Conservation (phyloP, 2,113 vertebrate genomes). For the Centropus unirufus region DNA sequence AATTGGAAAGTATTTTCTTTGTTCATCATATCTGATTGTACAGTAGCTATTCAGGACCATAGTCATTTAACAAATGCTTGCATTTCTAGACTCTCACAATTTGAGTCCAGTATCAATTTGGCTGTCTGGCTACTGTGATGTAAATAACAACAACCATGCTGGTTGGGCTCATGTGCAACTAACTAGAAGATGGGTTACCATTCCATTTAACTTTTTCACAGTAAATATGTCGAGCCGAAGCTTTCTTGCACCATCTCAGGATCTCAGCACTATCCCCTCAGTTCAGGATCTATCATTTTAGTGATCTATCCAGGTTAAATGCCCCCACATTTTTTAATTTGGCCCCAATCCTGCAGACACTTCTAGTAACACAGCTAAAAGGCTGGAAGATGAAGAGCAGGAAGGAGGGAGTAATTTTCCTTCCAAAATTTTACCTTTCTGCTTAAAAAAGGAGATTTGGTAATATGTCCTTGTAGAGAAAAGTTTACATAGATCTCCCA, state of each 20-base stretch:
- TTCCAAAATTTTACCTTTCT: neutral
- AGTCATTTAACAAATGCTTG: conserved; percentile 34
- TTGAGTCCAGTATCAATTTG: conserved; percentile 8
- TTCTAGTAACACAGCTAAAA: neutral
- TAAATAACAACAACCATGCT: conserved; percentile 25
- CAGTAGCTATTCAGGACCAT: conserved; percentile 2
- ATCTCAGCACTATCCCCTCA: neutral
- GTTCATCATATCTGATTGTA: neutral
- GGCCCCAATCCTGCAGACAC: neutral
- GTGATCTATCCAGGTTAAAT: neutral
- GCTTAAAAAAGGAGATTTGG: neutral
- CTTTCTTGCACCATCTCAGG: neutral
- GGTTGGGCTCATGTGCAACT: neutral
- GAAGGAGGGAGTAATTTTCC: neutral
- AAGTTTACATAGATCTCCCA: conserved; percentile 6
- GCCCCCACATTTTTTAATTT: fast-evolving
- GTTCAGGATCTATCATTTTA: neutral
- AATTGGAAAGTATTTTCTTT: conserved; percentile 12
- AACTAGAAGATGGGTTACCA: neutral
- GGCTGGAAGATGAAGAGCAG: neutral
- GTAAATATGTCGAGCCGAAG: neutral
- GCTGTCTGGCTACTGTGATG: neutral
- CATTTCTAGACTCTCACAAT: conserved; percentile 6
- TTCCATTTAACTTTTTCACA: neutral
- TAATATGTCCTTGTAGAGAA: neutral